Conservation (phyloP, 2,113 vertebrate species). For the Opisthocomus hoazin region DNA sequence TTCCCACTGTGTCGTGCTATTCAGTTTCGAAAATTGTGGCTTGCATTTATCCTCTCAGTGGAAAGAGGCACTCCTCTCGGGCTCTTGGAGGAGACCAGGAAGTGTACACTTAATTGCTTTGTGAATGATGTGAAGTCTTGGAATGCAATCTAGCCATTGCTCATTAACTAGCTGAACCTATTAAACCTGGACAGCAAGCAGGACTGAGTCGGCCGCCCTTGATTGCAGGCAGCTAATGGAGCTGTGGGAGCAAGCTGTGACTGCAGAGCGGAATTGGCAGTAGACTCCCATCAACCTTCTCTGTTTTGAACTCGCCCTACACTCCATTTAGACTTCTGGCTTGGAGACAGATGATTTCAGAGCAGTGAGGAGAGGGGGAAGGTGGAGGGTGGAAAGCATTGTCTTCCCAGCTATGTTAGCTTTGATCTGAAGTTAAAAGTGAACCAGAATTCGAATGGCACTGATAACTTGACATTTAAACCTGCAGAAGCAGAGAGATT, state of each 20-base stretch:
- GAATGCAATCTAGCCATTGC: conserved; percentile 75
- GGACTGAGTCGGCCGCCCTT: conserved; percentile 73
- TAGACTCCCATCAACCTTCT: background rate
- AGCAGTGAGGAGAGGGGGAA: background rate
- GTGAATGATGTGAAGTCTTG: conserved; percentile 70
- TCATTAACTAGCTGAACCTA: conserved; percentile 80
- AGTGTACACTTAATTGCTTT: conserved; percentile 62
- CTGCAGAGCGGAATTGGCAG: conserved; percentile 32
- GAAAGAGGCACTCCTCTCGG: background rate
- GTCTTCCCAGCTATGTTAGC: conserved; percentile 6
- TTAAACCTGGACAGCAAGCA: conserved; percentile 74
- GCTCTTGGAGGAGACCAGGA: conserved; percentile 50
- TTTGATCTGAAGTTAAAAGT: conserved; percentile 16
- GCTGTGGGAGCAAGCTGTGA: conserved; percentile 25
- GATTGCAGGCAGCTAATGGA: conserved; percentile 47
- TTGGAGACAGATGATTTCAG: conserved; percentile 39
- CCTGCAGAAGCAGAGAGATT: background rate
- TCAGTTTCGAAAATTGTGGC: background rate
- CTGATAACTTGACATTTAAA: background rate
- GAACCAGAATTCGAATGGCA: background rate
- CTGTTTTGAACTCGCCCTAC: conserved; percentile 40
- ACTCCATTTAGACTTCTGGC: background rate
- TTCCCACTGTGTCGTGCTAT: background rate
- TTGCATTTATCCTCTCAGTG: conserved; percentile 9
- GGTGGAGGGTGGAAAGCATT: background rate